These are phyloP conservation scores for Oxytorus armatus DNA, from an alignment of 2,888 invertebrate species.

Conservation along the genomic window DNA sequence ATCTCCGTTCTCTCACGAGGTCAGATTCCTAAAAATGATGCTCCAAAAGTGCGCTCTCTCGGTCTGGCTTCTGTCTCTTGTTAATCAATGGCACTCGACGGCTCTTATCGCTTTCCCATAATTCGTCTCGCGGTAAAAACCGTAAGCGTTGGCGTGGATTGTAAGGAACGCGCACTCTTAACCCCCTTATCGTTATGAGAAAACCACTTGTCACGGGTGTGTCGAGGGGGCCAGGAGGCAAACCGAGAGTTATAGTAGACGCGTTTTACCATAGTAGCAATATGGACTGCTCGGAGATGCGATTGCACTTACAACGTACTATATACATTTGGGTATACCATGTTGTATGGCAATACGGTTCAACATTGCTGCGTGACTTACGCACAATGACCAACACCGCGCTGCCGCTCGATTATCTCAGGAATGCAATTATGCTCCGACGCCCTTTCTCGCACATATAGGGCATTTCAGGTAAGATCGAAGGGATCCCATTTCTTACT, in stretches of 20 bases:
- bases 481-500: background rate
- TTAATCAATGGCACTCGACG: constrained; percentile 36
- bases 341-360: constrained; percentile 18
- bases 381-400: constrained; percentile 67
- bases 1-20: background rate
- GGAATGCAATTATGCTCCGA: constrained; percentile 72
- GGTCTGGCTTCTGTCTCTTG: constrained; percentile 26
- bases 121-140: constrained; percentile 58
- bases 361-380: constrained; percentile 62
- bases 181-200: constrained; percentile 70
- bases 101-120: constrained; percentile 65
- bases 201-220: constrained; percentile 70
- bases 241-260: constrained; percentile 1
- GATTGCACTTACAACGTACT: constrained; percentile 52
- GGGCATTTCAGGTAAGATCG: background rate
- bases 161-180: constrained; percentile 45
- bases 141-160: constrained; percentile 20
- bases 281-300: constrained; percentile 21
- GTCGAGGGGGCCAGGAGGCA: constrained; percentile 25
- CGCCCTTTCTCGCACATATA: constrained; percentile 56
- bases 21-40: background rate
- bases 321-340: constrained; percentile 10
- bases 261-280: constrained; percentile 17
- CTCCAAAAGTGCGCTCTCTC: background rate
- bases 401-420: constrained; percentile 71